A percentile compares a stretch with the other conserved stretches of the same genome.
Evolutionary conservation across 2,888 invertebrate genomes (phyloP).

Genomic region (Bursaphelenchus okinawaensis): DNA sequence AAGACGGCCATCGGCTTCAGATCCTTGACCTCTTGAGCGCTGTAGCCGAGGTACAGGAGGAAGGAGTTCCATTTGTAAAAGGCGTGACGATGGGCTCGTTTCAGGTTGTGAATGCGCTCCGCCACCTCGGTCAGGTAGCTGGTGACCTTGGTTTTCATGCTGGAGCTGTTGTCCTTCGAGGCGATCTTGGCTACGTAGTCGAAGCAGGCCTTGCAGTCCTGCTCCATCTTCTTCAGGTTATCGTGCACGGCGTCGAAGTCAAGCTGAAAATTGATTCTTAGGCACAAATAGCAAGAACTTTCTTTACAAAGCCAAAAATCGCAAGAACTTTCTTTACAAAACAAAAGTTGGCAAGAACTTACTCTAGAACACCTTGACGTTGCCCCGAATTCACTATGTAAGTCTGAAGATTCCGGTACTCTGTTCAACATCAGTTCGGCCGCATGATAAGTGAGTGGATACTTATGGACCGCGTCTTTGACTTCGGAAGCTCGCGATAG

Average conservation of each 20-base stretch:
- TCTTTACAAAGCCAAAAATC: background rate
- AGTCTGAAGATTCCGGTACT: constrained; percentile 86
- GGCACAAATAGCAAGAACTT: background rate
- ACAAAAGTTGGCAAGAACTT: constrained; percentile 1
- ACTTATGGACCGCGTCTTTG: constrained; percentile 99
- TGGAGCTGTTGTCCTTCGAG: constrained; percentile 45
- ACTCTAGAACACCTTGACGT: constrained; percentile 67
- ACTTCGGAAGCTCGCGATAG: constrained; percentile 70
- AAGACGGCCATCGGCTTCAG: constrained; percentile 64
- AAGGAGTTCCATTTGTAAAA: constrained; percentile 50
- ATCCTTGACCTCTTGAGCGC: constrained; percentile 48
- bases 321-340: background rate
- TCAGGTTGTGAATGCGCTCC: constrained; percentile 86
- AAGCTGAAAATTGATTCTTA: constrained; percentile 63
- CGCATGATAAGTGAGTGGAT: constrained; percentile 86
- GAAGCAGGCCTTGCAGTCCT: constrained; percentile 74
- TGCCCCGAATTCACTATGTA: constrained; percentile 75
- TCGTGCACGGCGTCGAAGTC: constrained; percentile 85
- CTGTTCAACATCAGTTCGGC: constrained; percentile 96
- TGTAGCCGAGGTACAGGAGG: constrained; percentile 53
- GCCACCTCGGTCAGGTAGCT: constrained; percentile 95
- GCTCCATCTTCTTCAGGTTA: constrained; percentile 81
- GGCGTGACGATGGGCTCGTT: constrained; percentile 53
- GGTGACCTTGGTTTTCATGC: constrained; percentile 65
- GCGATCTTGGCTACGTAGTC: constrained; percentile 49